Percentiles rank a stretch among this genome's conserved stretches.
Evolutionary conservation across 2,888 invertebrate genomes (phyloP).

Genomic region (Aphrophora alni): DNA sequence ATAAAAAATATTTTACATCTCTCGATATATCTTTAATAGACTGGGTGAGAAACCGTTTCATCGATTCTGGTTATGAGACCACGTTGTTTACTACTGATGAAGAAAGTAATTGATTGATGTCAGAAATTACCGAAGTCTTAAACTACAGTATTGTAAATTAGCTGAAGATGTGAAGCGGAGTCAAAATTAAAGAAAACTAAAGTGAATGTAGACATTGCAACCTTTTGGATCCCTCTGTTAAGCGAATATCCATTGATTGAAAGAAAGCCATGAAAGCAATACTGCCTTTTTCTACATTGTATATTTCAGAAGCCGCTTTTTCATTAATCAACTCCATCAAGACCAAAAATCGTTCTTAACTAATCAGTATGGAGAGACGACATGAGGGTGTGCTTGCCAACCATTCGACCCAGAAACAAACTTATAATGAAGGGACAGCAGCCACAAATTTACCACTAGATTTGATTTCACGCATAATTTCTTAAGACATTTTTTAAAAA

Average conservation of each 20-base stretch:
- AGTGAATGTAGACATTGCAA: constrained; percentile 18
- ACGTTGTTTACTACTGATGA: constrained; percentile 14
- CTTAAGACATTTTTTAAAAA: background rate
- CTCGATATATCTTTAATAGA: constrained; percentile 29
- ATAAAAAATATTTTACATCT: constrained; percentile 21
- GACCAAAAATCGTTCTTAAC: constrained; percentile 21
- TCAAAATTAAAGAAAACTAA: constrained; percentile 23
- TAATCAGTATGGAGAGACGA: too few relatives aligned
- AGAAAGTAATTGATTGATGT: constrained; percentile 21
- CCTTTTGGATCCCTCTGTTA: constrained; percentile 26
- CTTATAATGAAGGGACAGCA: constrained; percentile 7
- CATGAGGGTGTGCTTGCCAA: constrained; percentile 16
- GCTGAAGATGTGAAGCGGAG: background rate
- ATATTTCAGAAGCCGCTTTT: constrained; percentile 14
- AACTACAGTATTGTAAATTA: constrained; percentile 18
- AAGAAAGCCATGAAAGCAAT: constrained; percentile 23
- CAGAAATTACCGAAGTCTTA: constrained; percentile 18
- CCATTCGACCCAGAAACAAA: constrained; percentile 25
- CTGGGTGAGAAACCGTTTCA: constrained; percentile 13
- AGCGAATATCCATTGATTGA: constrained; percentile 22
- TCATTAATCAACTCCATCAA: constrained; percentile 22
- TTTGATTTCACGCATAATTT: constrained; percentile 4
- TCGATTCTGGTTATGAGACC: constrained; percentile 15
- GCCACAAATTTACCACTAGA: constrained; percentile 14
- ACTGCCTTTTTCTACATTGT: constrained; percentile 24